Evolutionary conservation across 2,113 vertebrate genomes (phyloP).

Genomic region (Acanthochromis polyacanthus): DNA sequence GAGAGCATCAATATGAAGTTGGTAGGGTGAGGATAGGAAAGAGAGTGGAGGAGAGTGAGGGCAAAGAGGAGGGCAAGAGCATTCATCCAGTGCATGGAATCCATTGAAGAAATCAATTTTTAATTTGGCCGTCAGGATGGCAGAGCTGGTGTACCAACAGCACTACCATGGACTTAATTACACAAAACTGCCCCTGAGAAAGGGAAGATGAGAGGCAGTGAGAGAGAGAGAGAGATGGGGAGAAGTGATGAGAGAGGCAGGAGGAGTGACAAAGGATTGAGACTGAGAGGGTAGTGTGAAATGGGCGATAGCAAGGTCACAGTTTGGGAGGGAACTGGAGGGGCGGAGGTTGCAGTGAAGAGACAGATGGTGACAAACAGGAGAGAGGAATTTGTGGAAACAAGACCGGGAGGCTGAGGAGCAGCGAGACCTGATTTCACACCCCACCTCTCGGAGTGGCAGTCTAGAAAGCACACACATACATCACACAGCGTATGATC

Average conservation of each 20-base stretch:
- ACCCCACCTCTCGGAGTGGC: conserved; percentile 43
- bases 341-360: conserved; percentile 43
- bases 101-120: conserved; percentile 86
- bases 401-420: conserved; percentile 35
- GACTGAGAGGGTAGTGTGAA: conserved; percentile 55
- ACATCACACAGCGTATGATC: conserved; percentile 56
- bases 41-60: conserved; percentile 33
- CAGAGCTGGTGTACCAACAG: conserved; percentile 70
- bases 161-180: conserved; percentile 78
- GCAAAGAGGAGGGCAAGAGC: conserved; percentile 35
- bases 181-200: conserved; percentile 73
- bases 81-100: conserved; percentile 71
- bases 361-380: conserved; percentile 62
- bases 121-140: conserved; percentile 83
- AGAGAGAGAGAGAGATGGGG: conserved; percentile 18
- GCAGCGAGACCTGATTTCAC: conserved; percentile 63
- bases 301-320: conserved; percentile 71
- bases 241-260: conserved; percentile 27
- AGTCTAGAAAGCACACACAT: conserved; percentile 35
- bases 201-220: conserved; percentile 53
- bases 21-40: conserved; percentile 19
- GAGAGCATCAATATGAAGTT: conserved; percentile 48
- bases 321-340: conserved; percentile 45
- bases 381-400: conserved; percentile 50
- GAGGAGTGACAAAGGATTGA: neutral